phyloP scores from a whole-genome alignment of 2,888 invertebrate species.

The Lasiommata megera region DNA sequence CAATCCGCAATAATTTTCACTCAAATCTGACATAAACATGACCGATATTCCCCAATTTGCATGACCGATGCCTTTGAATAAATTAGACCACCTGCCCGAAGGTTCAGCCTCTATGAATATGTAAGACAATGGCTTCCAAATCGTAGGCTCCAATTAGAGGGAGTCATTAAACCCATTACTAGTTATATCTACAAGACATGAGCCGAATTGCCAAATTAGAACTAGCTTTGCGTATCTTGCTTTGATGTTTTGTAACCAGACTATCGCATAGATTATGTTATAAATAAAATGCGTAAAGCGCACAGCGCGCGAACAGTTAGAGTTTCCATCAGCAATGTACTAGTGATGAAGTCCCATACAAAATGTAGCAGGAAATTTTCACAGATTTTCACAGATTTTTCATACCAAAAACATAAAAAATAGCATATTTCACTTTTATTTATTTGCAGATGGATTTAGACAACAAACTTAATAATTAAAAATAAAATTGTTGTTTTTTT shows the following conservation, averaged over 20 bases:
- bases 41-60: constrained; percentile 80
- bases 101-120: constrained; percentile 74
- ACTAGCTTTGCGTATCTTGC: neutral
- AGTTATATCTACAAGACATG: constrained; percentile 53
- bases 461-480: too few relatives aligned
- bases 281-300: too few relatives aligned
- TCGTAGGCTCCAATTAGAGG: constrained; percentile 75
- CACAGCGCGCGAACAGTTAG: too few relatives aligned
- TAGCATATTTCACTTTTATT: too few relatives aligned
- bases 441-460: too few relatives aligned
- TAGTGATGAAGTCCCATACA: too few relatives aligned
- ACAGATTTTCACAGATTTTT: too few relatives aligned
- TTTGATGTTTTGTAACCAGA: neutral
- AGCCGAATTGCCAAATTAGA: neutral
- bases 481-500: too few relatives aligned
- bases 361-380: too few relatives aligned
- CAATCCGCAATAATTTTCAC: constrained; percentile 76
- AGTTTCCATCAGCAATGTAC: too few relatives aligned
- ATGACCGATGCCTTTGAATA: constrained; percentile 77
- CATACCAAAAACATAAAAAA: too few relatives aligned
- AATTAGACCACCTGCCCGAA: constrained; percentile 72
- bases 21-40: constrained; percentile 78
- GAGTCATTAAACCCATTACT: constrained; percentile 72
- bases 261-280: too few relatives aligned
- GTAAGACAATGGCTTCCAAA: constrained; percentile 79